These are phyloP conservation scores for Syngnathus scovelli DNA, from an alignment of 2,113 vertebrate species.

Conservation along the genomic window DNA sequence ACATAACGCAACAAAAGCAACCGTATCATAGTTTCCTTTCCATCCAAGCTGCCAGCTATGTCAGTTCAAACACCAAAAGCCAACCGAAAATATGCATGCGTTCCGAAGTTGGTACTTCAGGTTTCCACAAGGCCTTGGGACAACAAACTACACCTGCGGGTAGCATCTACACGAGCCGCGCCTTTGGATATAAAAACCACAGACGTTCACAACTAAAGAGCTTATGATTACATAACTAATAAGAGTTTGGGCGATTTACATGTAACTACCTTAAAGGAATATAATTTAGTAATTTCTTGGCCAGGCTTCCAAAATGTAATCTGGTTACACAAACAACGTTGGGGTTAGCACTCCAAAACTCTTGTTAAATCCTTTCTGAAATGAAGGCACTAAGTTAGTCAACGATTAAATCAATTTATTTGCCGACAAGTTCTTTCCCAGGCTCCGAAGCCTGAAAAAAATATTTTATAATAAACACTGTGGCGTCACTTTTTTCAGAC, in stretches of 20 bases:
- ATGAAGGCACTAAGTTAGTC: background rate
- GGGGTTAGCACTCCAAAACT: slow-evolving; percentile 4
- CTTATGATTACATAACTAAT: background rate
- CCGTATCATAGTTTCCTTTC: too few species aligned
- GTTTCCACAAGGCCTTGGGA: background rate
- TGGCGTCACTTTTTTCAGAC: slow-evolving; percentile 34
- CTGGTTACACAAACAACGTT: background rate
- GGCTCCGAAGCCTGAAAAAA: slow-evolving; percentile 14
- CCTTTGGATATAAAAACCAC: background rate
- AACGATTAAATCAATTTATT: background rate
- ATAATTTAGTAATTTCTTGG: slow-evolving; percentile 4
- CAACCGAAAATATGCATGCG: background rate
- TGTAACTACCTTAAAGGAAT: background rate
- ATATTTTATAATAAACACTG: slow-evolving; percentile 30
- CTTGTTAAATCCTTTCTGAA: slow-evolving; percentile 10
- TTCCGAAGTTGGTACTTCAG: background rate
- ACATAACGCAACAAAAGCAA: background rate
- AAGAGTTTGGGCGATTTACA: background rate
- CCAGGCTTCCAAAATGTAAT: slow-evolving; percentile 2
- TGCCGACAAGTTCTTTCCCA: slow-evolving; percentile 44
- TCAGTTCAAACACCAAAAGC: background rate
- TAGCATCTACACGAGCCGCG: background rate
- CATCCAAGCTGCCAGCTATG: background rate
- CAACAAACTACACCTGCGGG: background rate
- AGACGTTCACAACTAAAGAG: background rate